Percentiles rank a stretch among this genome's conserved stretches.
phyloP scores from a whole-genome alignment of 2,888 invertebrate species.

The Caenorhabditis sulstoni region DNA sequence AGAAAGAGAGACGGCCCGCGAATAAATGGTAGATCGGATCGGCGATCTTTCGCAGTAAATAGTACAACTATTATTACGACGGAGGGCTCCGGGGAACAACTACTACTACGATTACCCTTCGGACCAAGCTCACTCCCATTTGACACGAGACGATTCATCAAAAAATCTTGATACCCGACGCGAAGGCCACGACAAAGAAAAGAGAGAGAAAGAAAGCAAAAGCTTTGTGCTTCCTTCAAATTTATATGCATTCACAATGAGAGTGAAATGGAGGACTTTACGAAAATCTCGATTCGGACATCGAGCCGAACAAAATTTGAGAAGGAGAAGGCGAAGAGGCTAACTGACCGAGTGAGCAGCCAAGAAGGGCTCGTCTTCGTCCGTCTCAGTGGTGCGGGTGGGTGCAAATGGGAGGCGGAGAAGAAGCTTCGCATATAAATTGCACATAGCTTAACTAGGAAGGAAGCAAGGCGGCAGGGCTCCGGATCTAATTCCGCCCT shows the following conservation, averaged over 20 bases:
- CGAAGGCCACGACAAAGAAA: neutral
- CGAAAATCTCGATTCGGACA: neutral
- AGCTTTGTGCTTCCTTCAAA: neutral
- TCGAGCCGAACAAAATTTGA: neutral
- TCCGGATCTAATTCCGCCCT: conserved; percentile 37
- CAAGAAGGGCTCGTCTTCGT: neutral
- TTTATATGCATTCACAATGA: conserved; percentile 35
- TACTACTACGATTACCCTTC: too few relatives aligned
- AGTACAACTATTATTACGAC: too few relatives aligned
- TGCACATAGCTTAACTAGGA: conserved; percentile 62
- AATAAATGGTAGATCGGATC: neutral
- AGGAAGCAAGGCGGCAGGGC: neutral
- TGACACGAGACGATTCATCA: conserved; percentile 38
- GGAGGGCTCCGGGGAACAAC: too few relatives aligned
- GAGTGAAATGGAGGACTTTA: neutral
- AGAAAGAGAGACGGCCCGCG: neutral
- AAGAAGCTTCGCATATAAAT: conserved; percentile 47
- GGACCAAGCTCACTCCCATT: neutral
- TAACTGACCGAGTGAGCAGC: neutral
- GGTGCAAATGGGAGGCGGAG: conserved; percentile 36
- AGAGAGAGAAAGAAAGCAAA: neutral
- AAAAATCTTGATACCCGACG: conserved; percentile 47
- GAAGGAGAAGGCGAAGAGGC: neutral
- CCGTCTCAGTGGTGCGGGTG: too few relatives aligned
- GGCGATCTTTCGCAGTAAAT: too few relatives aligned